Evolutionary conservation across 2,797 vertebrate species (phyloP).

Genomic region (Malacoctenus gilli): DNA sequence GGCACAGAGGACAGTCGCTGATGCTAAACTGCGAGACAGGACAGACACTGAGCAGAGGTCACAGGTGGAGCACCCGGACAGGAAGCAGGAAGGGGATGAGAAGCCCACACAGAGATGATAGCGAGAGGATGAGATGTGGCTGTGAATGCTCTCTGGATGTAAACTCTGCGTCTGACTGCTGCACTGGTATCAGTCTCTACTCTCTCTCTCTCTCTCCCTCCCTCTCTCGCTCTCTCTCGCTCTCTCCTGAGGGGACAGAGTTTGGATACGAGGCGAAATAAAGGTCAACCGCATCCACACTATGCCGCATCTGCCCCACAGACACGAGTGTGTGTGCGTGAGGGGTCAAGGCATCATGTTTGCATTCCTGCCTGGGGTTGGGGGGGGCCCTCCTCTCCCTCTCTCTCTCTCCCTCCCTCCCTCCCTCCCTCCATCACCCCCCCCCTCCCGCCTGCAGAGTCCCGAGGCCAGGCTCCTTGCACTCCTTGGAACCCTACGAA

Average conservation of each 20-base stretch:
- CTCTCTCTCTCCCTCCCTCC: too few relatives aligned
- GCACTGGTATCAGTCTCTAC: slow-evolving; percentile 8
- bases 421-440: slow-evolving; percentile 70
- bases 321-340: slow-evolving; percentile 63
- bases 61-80: slow-evolving; percentile 57
- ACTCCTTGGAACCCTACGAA: slow-evolving; percentile 45
- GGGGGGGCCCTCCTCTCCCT: too few relatives aligned
- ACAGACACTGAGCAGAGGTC: slow-evolving; percentile 59
- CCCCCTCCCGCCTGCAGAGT: slow-evolving; percentile 64
- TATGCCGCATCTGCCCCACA: slow-evolving; percentile 80
- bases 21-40: slow-evolving; percentile 53
- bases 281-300: slow-evolving; percentile 75
- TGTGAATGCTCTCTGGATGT: slow-evolving; percentile 57
- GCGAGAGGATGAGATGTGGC: slow-evolving; percentile 15
- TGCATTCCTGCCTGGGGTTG: slow-evolving; percentile 81
- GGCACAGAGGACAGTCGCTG: slow-evolving; percentile 32
- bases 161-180: slow-evolving; percentile 32
- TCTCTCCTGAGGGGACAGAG: slow-evolving; percentile 71
- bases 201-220: too few relatives aligned
- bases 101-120: slow-evolving; percentile 36
- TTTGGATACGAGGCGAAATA: slow-evolving; percentile 75
- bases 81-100: slow-evolving; percentile 53
- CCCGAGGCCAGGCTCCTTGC: slow-evolving; percentile 72
- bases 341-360: slow-evolving; percentile 80
- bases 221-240: slow-evolving; percentile 31